Base-by-base conservation (phyloP, 2,797 vertebrate species). In the Cuniculus paca region DNA sequence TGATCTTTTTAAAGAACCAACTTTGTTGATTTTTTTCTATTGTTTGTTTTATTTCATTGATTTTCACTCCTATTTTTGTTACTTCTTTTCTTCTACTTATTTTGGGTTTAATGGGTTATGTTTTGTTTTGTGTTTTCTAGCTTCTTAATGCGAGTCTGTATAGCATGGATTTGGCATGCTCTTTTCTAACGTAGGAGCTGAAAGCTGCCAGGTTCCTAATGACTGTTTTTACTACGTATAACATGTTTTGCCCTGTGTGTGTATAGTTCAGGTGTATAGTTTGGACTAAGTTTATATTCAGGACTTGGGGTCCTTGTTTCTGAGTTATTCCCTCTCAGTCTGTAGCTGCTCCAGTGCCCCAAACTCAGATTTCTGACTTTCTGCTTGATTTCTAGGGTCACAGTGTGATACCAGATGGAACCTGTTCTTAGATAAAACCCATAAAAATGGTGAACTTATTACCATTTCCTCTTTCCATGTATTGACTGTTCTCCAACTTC, bases 61-160 rank as follows among this genome's bases (percentile, higher is more conserved):
- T 90, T 90, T 77, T 36, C 4, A 34, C 61, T 70, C 74, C 14
- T 95, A 26, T 58, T 72, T 92, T 88, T 93, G 54, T 85, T 85
- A 45, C 74, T 92, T 86, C 24, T 72, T 63, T 88, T 87, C 63
- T 93, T 82, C 92, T 83, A n/a, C 93, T 87, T 63, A 82, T 22
- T 72, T 91, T 79, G 50, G 39, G 45, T 78, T 88, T 95, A 86
- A 91, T 75, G 88, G 39, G 34, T 50, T 52, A 85, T 65, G 50
- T 31, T 77, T 87, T 63, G 72, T 52, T 28, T 61, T 58, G 26
- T 36, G 56, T 88, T 78, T 78, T 82, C 52, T 26, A 63, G 72
- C 56, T 88, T 74, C 70, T 72, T 90, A 54, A 34, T 48, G 52
- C 83, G 39, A 75, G 45, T 78, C 60, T 52, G 6, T 26, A 63